A percentile compares a stretch with the other conserved stretches of the same genome.
phyloP scores from a whole-genome alignment of 1,140 invertebrate genomes.

The Scaptodrosophila lebanonensis region DNA sequence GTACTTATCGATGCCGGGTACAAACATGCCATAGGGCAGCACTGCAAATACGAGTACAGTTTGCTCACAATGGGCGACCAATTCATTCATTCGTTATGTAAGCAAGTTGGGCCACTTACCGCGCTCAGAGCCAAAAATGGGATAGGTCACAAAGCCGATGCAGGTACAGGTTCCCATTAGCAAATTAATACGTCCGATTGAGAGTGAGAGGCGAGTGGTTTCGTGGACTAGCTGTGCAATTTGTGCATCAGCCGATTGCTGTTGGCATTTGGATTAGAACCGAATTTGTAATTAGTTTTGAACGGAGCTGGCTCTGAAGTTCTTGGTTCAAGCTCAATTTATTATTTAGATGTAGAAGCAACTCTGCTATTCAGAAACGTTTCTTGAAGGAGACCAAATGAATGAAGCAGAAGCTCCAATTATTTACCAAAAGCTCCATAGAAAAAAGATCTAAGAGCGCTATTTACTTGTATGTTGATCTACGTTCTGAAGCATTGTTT shows the following conservation, averaged over 20 bases:
- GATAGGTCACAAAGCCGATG: conserved; percentile 64
- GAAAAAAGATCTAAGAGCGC: too few relatives aligned
- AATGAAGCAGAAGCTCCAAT: too few relatives aligned
- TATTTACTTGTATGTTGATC: too few relatives aligned
- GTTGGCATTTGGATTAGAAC: not conserved
- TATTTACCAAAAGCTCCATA: too few relatives aligned
- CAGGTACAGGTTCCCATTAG: conserved; percentile 58
- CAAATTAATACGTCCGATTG: conserved; percentile 54
- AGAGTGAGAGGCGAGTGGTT: conserved; percentile 40
- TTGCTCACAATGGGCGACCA: not conserved
- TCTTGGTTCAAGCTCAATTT: too few relatives aligned
- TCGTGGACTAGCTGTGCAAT: conserved; percentile 35
- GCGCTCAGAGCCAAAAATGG: conserved; percentile 55
- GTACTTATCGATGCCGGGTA: conserved; percentile 60
- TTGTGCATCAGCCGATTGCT: conserved; percentile 28
- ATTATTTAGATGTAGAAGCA: too few relatives aligned
- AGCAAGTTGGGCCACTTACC: conserved; percentile 17
- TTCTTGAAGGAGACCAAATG: too few relatives aligned
- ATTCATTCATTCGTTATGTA: not conserved
- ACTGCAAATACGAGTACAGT: conserved; percentile 24
- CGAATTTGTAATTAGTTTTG: not conserved
- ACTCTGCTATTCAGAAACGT: too few relatives aligned
- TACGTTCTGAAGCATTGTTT: too few relatives aligned
- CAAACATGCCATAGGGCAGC: conserved; percentile 64
- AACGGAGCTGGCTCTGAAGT: too few relatives aligned